A percentile compares a stretch with the other conserved stretches of the same genome.
These are phyloP conservation scores for Melitaea cinxia DNA, from an alignment of 1,140 invertebrate genomes.

Conservation along the genomic window DNA sequence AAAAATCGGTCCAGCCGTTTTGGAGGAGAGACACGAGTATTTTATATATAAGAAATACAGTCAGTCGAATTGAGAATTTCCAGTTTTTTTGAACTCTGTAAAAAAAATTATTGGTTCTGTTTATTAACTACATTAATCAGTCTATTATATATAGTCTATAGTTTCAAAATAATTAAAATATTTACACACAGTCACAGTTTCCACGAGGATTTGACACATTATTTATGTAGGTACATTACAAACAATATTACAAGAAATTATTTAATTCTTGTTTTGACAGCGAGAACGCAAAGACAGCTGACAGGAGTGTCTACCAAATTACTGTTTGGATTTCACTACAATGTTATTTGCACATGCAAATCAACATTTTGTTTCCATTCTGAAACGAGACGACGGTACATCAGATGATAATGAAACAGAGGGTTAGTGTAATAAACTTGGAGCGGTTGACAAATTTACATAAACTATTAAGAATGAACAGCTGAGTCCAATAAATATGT, in stretches of 20 bases:
- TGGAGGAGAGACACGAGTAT: no score
- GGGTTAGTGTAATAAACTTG: slow-evolving; percentile 41
- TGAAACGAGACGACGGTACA: slow-evolving; percentile 41
- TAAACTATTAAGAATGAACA: slow-evolving; percentile 73
- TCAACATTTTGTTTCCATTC: slow-evolving; percentile 71
- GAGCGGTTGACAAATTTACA: slow-evolving; percentile 63
- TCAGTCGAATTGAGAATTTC: no score
- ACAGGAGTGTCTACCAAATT: slow-evolving; percentile 72
- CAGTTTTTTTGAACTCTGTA: no score
- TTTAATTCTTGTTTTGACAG: slow-evolving; percentile 60
- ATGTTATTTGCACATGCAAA: slow-evolving; percentile 78
- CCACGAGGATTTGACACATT: no score
- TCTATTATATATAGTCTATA: no score
- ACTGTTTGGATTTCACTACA: slow-evolving; percentile 76
- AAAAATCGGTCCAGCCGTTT: no score
- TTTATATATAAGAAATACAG: no score
- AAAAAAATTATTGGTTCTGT: no score
- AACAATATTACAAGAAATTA: slow-evolving; percentile 62
- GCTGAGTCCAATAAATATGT: slow-evolving; percentile 50
- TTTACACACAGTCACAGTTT: no score
- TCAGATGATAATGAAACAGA: slow-evolving; percentile 43
- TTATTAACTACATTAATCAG: no score
- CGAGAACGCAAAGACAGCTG: slow-evolving; percentile 61
- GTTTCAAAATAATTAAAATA: no score
- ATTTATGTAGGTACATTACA: no score